Base-by-base conservation (phyloP, 2,113 vertebrate genomes). In the Galemys pyrenaicus region DNA sequence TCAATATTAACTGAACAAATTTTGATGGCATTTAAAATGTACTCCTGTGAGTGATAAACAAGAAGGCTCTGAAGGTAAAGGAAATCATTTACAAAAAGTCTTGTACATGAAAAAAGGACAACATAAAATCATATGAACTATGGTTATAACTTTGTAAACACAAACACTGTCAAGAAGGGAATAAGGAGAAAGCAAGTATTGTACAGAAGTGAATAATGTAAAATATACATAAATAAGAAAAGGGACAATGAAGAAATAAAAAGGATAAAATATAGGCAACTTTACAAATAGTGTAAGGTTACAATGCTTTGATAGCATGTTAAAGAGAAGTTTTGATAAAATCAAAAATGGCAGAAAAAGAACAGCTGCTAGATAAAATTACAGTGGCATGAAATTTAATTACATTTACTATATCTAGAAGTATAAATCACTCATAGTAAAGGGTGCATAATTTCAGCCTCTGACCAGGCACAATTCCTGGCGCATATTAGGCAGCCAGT, bases 241-340 rank as follows among this genome's bases (percentile, higher is more conserved):
- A 51, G 49, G 49, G 49, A 51, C 74, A 22, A 7, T 56, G 54
- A 62, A 83, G 35, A 70, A n/a, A n/a, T n/a, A 5, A 44, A 44
- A 60, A 39, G 20, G 22, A 7, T 32, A 70, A 30, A 84, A 9
- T 51, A 74, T 2, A 64, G 26, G 3, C 44, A 4, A 65, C 30
- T 75, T 87, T 87, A 94, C 3, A 86, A 62, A 82, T 20, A 26
- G 81, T 41, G 87, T 88, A 89, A 91, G 51, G 67, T 94, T 91
- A 71, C 8, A 91, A 60, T 75, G 60, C 75, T 73, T 89, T 67
- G 86, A 58, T 56, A 39, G 79, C n/a, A 86, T 82, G 85, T 96
- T 89, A 30, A 67, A 82, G n/a, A 68, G 77, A 91, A 78, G 41
- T 49, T 78, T 89, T 96, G 86, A 68, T 86, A 90, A 90, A 94